Percentiles rank a stretch among this genome's conserved stretches.
Conservation (phyloP, 2,797 vertebrate genomes). For the Clarias fuscus region DNA sequence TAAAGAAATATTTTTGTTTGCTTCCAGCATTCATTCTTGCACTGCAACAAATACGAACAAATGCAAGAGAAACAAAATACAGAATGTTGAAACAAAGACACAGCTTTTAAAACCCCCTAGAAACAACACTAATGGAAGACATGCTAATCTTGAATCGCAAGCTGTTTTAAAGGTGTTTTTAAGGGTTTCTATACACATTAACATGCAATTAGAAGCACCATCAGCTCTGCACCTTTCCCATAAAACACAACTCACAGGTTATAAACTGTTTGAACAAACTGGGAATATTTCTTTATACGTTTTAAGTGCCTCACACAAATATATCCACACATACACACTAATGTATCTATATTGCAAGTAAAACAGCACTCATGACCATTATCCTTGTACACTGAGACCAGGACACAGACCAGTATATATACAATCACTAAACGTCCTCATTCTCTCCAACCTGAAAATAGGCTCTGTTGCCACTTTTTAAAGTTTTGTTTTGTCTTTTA, state of each 20-base stretch:
- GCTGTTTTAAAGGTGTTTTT: not conserved
- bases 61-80: not conserved
- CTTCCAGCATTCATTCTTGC: not conserved
- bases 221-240: not conserved
- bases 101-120: not conserved
- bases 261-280: not conserved
- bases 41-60: not conserved
- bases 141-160: not conserved
- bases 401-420: not conserved
- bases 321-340: conserved; percentile 9
- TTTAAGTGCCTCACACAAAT: conserved; percentile 7
- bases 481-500: not conserved
- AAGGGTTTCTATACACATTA: not conserved
- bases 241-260: not conserved
- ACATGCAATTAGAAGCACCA: not conserved
- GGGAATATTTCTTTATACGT: not conserved
- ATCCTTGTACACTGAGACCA: conserved; percentile 13
- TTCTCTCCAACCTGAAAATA: conserved; percentile 11
- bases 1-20: not conserved
- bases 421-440: not conserved
- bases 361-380: conserved; percentile 13
- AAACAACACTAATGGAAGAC: not conserved
- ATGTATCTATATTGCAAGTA: conserved; percentile 7
- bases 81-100: not conserved
- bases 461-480: not conserved